Percentiles rank a stretch among this genome's conserved stretches.
Conservation (phyloP, 2,113 vertebrate genomes). For the Ptyas mucosa region DNA sequence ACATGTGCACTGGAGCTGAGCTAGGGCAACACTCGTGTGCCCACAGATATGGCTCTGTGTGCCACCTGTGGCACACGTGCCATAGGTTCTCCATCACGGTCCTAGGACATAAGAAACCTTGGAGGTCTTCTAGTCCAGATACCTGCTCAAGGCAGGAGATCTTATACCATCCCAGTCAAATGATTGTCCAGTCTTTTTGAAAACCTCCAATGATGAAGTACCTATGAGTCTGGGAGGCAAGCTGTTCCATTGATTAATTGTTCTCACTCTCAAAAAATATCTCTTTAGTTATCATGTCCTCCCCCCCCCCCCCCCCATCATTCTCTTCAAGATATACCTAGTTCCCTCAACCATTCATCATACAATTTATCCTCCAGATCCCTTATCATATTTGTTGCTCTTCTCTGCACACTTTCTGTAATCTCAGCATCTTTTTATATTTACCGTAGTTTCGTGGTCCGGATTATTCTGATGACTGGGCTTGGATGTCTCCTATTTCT, state of each 20-base stretch:
- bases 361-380: background rate
- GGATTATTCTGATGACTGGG: background rate
- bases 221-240: background rate
- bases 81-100: too few relatives aligned
- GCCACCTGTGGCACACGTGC: too few relatives aligned
- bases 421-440: background rate
- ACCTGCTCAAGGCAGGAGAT: background rate
- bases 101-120: background rate
- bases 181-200: background rate
- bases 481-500: background rate
- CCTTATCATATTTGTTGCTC: too few relatives aligned
- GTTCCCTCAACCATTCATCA: background rate
- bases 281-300: too few relatives aligned
- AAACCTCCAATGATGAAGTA: background rate
- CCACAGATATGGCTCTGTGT: too few relatives aligned
- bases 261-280: background rate
- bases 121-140: background rate
- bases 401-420: background rate
- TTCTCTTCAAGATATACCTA: background rate
- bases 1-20: too few relatives aligned
- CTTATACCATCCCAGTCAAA: background rate
- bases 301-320: too few relatives aligned
- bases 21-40: too few relatives aligned
- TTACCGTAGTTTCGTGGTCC: background rate
- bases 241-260: background rate